These are phyloP conservation scores for Hylyphantes graminicola DNA, from an alignment of 1,140 invertebrate genomes.

Conservation along the genomic window DNA sequence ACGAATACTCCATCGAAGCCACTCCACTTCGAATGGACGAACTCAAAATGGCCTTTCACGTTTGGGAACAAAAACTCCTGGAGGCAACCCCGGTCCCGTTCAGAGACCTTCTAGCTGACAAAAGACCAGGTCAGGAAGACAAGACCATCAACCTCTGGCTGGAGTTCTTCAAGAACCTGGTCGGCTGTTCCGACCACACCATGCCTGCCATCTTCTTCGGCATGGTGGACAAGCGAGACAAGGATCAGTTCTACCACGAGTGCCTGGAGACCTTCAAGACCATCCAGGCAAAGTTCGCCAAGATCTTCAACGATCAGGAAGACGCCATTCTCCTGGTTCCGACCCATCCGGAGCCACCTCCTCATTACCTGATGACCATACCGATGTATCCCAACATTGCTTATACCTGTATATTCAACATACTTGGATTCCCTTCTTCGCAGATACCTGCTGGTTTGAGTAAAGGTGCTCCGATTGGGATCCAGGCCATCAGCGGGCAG, in stretches of 20 bases:
- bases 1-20: constrained; percentile 13
- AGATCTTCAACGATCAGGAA: constrained; percentile 66
- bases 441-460: constrained; percentile 62
- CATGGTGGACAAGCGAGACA: constrained; percentile 71
- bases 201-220: constrained; percentile 71
- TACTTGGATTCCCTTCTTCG: constrained; percentile 49
- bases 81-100: background rate
- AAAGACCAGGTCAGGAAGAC: background rate
- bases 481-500: constrained; percentile 67
- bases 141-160: background rate
- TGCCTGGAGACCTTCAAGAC: constrained; percentile 69
- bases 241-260: constrained; percentile 67
- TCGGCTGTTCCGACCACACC: constrained; percentile 45
- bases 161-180: constrained; percentile 64
- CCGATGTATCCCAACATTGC: constrained; percentile 86
- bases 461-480: constrained; percentile 68
- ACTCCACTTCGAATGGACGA: background rate
- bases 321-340: constrained; percentile 89
- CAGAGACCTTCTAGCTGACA: background rate
- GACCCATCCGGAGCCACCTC: constrained; percentile 82
- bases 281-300: constrained; percentile 19
- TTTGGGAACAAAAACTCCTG: constrained; percentile 28
- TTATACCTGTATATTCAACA: constrained; percentile 72
- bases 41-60: constrained; percentile 1
- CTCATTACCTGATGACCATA: constrained; percentile 84